A percentile compares a stretch with the other conserved stretches of the same genome.
phyloP scores from a whole-genome alignment of 2,797 vertebrate species.

The Melanogrammus aeglefinus region DNA sequence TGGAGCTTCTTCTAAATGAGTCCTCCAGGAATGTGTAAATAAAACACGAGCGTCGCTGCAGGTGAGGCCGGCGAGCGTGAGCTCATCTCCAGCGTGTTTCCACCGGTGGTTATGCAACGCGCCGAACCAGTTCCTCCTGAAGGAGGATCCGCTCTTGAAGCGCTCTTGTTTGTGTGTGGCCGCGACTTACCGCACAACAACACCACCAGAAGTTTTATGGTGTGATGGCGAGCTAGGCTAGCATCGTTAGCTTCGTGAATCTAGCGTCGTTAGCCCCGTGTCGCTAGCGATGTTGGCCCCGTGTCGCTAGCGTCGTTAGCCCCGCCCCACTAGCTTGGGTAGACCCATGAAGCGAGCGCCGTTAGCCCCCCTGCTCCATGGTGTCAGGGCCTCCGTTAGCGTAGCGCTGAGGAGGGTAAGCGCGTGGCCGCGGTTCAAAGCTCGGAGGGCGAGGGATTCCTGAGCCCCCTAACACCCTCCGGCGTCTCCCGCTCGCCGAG shows the following conservation, averaged over 20 bases:
- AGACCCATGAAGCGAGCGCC: too few relatives aligned
- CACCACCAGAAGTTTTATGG: not conserved
- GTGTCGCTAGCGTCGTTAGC: too few relatives aligned
- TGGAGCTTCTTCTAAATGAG: conserved; percentile 56
- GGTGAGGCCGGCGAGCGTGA: conserved; percentile 48
- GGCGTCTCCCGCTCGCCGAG: not conserved
- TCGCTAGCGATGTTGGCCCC: too few relatives aligned
- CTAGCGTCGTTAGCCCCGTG: too few relatives aligned
- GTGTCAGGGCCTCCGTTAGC: too few relatives aligned
- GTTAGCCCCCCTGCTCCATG: too few relatives aligned
- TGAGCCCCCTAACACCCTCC: not conserved
- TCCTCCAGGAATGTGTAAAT: conserved; percentile 45
- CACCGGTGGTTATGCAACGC: not conserved
- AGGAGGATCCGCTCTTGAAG: not conserved
- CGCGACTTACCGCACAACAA: not conserved
- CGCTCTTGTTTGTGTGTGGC: not conserved
- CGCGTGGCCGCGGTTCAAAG: not conserved
- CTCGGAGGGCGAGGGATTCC: not conserved
- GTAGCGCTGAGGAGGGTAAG: not conserved
- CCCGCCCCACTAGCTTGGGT: too few relatives aligned
- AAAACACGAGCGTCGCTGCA: conserved; percentile 42
- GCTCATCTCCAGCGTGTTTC: not conserved
- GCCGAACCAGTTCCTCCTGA: not conserved
- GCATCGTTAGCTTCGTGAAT: not conserved
- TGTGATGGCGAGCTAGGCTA: not conserved